phyloP scores from a whole-genome alignment of 2,113 vertebrate species.

The Tautogolabrus adspersus region DNA sequence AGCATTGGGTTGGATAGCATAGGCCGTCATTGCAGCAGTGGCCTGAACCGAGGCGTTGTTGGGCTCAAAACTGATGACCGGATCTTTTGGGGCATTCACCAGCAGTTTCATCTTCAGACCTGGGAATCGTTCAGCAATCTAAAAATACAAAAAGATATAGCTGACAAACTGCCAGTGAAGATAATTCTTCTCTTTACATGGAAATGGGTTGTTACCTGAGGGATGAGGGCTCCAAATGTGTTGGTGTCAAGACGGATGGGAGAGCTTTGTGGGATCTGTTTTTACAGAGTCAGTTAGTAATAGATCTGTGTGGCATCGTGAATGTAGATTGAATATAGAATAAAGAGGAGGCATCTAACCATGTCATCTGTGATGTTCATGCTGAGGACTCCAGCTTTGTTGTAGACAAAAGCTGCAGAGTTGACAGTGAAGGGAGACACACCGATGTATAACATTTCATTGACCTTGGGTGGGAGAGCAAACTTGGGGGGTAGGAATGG shows the following conservation, averaged over 20 bases:
- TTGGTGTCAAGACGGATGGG: conserved; percentile 80
- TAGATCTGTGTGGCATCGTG: background rate
- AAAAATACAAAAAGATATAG: background rate
- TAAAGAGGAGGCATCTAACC: conserved; percentile 60
- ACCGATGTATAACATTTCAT: conserved; percentile 82
- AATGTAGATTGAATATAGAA: background rate
- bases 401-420: conserved; percentile 84
- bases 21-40: conserved; percentile 67
- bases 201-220: conserved; percentile 66
- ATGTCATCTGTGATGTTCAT: conserved; percentile 83
- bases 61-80: conserved; percentile 64
- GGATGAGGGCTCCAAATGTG: conserved; percentile 77
- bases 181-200: rapidly evolving
- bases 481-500: conserved; percentile 76
- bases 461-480: conserved; percentile 60
- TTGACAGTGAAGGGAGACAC: conserved; percentile 80
- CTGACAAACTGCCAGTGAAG: background rate
- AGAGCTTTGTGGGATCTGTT: conserved; percentile 77
- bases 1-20: conserved; percentile 77
- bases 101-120: conserved; percentile 80
- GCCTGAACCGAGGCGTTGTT: conserved; percentile 69
- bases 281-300: background rate
- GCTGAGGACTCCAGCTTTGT: conserved; percentile 75
- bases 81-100: conserved; percentile 61
- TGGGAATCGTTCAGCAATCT: conserved; percentile 80